Percentiles rank a stretch among this genome's conserved stretches.
phyloP scores from a whole-genome alignment of 2,797 vertebrate species.

The Salmo trutta region DNA sequence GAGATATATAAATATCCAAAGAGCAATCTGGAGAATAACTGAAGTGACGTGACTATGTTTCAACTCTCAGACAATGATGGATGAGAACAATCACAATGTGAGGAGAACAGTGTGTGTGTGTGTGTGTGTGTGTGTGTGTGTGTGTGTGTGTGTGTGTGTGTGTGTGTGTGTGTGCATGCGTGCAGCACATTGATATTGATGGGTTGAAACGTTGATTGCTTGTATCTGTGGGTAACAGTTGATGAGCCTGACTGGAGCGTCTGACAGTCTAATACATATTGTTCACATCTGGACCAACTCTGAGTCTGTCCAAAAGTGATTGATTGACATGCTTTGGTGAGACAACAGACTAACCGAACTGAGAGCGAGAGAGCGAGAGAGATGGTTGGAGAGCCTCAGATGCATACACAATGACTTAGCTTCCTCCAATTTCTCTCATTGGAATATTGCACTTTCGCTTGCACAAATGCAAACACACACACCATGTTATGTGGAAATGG shows the following conservation, averaged over 20 bases:
- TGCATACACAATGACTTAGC: background rate
- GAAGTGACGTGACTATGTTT: background rate
- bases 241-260: background rate
- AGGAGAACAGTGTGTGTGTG: background rate
- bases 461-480: background rate
- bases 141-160: background rate
- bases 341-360: background rate
- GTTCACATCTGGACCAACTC: background rate
- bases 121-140: background rate
- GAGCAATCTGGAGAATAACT: background rate
- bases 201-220: constrained; percentile 20
- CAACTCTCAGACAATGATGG: constrained; percentile 29
- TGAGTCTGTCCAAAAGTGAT: constrained; percentile 1
- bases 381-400: background rate
- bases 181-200: constrained; percentile 10
- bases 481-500: background rate
- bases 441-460: background rate
- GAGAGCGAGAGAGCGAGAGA: background rate
- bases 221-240: constrained; percentile 4
- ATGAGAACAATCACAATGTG: constrained; percentile 36
- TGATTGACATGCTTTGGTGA: background rate
- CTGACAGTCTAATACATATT: background rate
- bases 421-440: background rate
- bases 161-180: background rate
- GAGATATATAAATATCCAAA: constrained; percentile 17